phyloP scores from a whole-genome alignment of 2,888 invertebrate genomes.

The Eurois occulta region DNA sequence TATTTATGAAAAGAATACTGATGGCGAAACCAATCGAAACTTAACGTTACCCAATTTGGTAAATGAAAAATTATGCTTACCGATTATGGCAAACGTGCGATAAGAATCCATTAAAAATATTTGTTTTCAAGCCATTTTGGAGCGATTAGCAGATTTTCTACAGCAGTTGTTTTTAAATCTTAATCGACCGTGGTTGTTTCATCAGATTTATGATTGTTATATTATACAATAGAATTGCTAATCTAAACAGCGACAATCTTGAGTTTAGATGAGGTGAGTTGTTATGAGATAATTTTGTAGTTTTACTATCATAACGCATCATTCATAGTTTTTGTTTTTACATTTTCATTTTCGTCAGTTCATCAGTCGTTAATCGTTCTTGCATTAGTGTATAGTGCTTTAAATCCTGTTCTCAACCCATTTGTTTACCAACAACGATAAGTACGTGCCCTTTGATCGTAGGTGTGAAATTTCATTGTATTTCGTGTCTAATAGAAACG shows the following conservation, averaged over 20 bases:
- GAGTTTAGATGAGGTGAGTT: constrained; percentile 12
- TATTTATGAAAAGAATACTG: background rate
- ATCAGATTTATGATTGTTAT: constrained; percentile 43
- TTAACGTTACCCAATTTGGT: constrained; percentile 1
- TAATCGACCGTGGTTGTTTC: constrained; percentile 47
- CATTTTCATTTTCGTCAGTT: constrained; percentile 6
- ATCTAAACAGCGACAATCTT: constrained; percentile 15
- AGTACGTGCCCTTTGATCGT: constrained; percentile 16
- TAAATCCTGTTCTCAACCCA: constrained; percentile 1
- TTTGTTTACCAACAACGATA: constrained; percentile 49
- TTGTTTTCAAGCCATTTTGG: constrained; percentile 44
- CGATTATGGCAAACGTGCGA: constrained; percentile 47
- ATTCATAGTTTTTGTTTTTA: background rate
- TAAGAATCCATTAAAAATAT: constrained; percentile 60
- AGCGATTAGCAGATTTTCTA: constrained; percentile 44
- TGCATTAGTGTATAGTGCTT: background rate
- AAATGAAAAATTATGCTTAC: constrained; percentile 25
- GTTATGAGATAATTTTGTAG: background rate
- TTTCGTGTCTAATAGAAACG: constrained; percentile 33
- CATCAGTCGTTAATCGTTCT: background rate
- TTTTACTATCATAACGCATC: background rate
- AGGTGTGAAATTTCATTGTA: constrained; percentile 32
- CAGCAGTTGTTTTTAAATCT: constrained; percentile 49
- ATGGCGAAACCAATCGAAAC: constrained; percentile 10
- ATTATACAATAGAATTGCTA: constrained; percentile 45